A percentile compares a stretch with the other conserved stretches of the same genome.
Evolutionary conservation across 2,113 vertebrate genomes (phyloP).

Genomic region (Istiophorus platypterus): DNA sequence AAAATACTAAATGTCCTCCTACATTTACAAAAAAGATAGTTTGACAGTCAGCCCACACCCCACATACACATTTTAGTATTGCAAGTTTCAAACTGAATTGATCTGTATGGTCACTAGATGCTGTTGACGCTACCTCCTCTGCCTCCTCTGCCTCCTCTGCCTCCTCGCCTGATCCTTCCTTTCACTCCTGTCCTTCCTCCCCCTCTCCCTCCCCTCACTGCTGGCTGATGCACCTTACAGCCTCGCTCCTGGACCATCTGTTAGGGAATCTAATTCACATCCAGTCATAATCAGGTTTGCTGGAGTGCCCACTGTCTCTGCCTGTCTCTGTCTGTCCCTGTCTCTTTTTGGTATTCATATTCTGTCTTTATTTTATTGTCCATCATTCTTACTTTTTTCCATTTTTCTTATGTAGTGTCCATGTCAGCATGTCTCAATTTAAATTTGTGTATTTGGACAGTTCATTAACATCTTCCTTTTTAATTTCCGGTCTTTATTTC

Average conservation of each 20-base stretch:
- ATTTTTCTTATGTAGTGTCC: not conserved
- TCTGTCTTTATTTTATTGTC: not conserved
- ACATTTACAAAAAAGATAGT: not conserved
- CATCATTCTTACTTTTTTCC: not conserved
- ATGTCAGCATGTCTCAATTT: not conserved
- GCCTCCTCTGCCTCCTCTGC: constrained; percentile 40
- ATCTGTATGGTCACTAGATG: constrained; percentile 82
- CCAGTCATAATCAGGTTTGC: constrained; percentile 97
- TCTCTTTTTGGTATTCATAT: constrained; percentile 30
- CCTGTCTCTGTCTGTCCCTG: constrained; percentile 35
- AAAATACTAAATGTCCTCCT: not conserved
- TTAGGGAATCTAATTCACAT: constrained; percentile 99
- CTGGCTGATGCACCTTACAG: constrained; percentile 95
- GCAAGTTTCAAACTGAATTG: constrained; percentile 39
- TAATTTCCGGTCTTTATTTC: not conserved
- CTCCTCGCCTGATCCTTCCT: constrained; percentile 80
- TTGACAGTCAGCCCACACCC: not conserved
- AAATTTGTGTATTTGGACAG: not conserved
- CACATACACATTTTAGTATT: constrained; percentile 2
- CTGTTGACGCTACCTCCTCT: constrained; percentile 84
- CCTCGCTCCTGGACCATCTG: constrained; percentile 96
- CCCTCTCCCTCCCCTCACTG: constrained; percentile 81
- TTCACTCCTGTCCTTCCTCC: constrained; percentile 15
- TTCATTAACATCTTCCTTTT: constrained; percentile 1
- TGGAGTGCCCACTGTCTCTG: constrained; percentile 89